Conservation (phyloP, 2,888 invertebrate species). For the Antheraea yamamai region DNA sequence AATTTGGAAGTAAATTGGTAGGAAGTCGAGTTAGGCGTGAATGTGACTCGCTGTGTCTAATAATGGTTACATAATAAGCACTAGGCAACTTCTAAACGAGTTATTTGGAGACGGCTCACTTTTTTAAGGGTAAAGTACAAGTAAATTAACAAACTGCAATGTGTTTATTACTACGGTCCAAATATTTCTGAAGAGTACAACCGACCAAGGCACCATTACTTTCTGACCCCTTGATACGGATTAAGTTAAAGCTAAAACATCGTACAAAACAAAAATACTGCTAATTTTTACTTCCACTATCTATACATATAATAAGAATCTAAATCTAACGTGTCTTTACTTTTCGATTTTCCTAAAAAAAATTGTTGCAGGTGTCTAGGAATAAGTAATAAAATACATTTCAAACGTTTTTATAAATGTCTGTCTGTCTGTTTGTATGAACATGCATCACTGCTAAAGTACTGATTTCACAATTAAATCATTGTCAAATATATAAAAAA, state of each 20-base stretch:
- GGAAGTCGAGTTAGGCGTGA: constrained; percentile 14
- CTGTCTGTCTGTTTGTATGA: too few species aligned
- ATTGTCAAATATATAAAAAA: too few species aligned
- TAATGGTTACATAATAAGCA: constrained; percentile 5
- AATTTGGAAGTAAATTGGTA: constrained; percentile 21
- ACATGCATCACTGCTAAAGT: too few species aligned
- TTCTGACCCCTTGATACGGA: too few species aligned
- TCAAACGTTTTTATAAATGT: too few species aligned
- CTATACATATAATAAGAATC: too few species aligned
- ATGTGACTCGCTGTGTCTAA: constrained; percentile 1
- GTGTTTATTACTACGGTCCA: not conserved
- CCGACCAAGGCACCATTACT: not conserved
- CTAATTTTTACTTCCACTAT: not conserved
- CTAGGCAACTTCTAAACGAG: not conserved
- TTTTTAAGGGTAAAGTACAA: not conserved
- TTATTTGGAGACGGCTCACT: not conserved
- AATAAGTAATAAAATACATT: too few species aligned
- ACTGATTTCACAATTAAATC: too few species aligned
- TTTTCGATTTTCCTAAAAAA: too few species aligned
- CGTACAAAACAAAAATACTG: not conserved
- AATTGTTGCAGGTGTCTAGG: too few species aligned
- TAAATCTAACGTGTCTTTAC: too few species aligned
- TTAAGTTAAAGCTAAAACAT: too few species aligned
- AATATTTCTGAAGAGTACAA: not conserved
- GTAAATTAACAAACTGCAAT: not conserved